Conservation (phyloP, 2,113 vertebrate species). For the Sinocyclocheilus anshuiensis region DNA sequence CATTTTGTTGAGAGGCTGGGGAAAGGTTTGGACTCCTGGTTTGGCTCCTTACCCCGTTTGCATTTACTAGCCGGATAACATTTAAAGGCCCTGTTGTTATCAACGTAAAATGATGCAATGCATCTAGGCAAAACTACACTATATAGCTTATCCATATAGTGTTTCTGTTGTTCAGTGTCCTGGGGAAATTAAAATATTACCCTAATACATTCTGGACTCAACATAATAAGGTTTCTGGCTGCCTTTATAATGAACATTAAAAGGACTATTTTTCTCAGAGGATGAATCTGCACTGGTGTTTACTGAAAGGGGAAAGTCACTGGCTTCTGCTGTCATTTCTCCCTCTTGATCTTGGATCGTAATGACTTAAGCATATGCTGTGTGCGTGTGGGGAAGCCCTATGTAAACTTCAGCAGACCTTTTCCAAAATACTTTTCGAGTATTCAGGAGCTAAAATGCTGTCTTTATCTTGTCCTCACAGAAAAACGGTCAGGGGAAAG, state of each 20-base stretch:
- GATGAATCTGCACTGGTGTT: slow-evolving; percentile 63
- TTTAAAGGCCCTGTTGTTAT: slow-evolving; percentile 21
- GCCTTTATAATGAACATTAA: slow-evolving; percentile 35
- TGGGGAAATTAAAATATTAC: not conserved
- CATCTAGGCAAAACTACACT: no score
- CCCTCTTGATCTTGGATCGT: slow-evolving; percentile 69
- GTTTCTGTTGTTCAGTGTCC: not conserved
- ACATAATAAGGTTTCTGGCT: slow-evolving; percentile 14
- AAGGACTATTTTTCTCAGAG: slow-evolving; percentile 54
- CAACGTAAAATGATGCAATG: not conserved
- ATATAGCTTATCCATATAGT: not conserved
- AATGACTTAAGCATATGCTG: slow-evolving; percentile 76
- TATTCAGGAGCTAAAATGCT: slow-evolving; percentile 31
- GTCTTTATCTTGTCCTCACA: slow-evolving; percentile 64
- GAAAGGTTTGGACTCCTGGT: slow-evolving; percentile 45
- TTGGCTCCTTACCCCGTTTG: slow-evolving; percentile 43
- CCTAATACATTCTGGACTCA: not conserved
- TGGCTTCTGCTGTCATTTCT: slow-evolving; percentile 64
- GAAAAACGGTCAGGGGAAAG: slow-evolving; percentile 92
- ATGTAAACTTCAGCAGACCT: slow-evolving; percentile 29
- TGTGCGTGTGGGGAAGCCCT: slow-evolving; percentile 56
- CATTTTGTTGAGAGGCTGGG: slow-evolving; percentile 59
- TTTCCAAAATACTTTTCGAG: slow-evolving; percentile 43
- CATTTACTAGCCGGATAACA: slow-evolving; percentile 26
- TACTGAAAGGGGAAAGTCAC: slow-evolving; percentile 67